A percentile compares a stretch with the other conserved stretches of the same genome.
Conservation (phyloP, 2,888 invertebrate genomes). For the Scaptomyza parva region DNA sequence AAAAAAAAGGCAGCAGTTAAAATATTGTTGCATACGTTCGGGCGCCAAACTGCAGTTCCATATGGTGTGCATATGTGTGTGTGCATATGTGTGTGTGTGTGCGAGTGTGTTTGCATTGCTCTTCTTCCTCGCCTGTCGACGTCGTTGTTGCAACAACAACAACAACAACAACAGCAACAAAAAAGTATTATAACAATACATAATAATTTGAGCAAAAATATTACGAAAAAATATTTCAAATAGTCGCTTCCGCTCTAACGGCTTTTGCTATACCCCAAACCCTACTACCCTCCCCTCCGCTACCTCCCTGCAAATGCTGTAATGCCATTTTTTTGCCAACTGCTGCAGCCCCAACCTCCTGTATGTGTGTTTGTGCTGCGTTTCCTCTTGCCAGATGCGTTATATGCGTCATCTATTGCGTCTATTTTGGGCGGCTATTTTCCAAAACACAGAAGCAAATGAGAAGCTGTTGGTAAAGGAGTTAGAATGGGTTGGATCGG, state of each 20-base stretch:
- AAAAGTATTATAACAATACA: slow-evolving; percentile 71
- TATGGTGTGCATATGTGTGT: slow-evolving; percentile 15
- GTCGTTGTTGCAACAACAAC: too few relatives aligned
- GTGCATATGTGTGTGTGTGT: slow-evolving; percentile 10
- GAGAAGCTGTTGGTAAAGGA: background rate
- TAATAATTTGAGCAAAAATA: slow-evolving; percentile 78
- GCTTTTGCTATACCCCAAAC: slow-evolving; percentile 20
- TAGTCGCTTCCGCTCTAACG: slow-evolving; percentile 73
- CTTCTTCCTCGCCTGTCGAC: slow-evolving; percentile 11
- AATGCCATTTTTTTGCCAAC: slow-evolving; percentile 33
- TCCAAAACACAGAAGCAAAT: slow-evolving; percentile 1
- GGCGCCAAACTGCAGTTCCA: slow-evolving; percentile 46
- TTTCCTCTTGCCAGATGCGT: slow-evolving; percentile 54
- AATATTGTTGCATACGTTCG: slow-evolving; percentile 65
- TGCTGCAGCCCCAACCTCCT: slow-evolving; percentile 9
- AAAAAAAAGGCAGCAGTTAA: slow-evolving; percentile 49
- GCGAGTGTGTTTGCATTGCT: slow-evolving; percentile 33
- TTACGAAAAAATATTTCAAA: slow-evolving; percentile 77
- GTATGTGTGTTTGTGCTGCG: slow-evolving; percentile 26
- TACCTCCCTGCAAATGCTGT: slow-evolving; percentile 4
- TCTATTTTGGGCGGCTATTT: slow-evolving; percentile 67
- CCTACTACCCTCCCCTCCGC: background rate
- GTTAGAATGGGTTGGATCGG: background rate
- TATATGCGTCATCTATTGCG: slow-evolving; percentile 75
- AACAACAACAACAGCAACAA: too few relatives aligned